Evolutionary conservation across 2,888 invertebrate genomes (phyloP).

Genomic region (Muschampia plurimacula): DNA sequence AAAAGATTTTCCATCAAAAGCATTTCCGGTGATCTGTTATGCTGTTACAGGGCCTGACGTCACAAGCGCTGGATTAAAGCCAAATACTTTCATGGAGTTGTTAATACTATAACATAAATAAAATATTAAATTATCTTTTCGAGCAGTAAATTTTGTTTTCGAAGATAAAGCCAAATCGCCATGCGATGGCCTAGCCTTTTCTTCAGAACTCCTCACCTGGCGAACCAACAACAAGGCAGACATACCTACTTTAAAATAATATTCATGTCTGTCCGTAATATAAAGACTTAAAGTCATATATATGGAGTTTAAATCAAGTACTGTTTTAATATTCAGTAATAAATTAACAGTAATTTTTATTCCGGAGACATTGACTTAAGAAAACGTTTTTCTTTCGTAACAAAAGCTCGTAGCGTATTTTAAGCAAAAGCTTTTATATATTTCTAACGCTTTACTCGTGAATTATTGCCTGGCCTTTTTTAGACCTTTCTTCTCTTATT

Average conservation of each 20-base stretch:
- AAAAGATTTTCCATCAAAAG: constrained; percentile 11
- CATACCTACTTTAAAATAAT: too few species aligned
- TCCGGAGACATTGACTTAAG: constrained; percentile 3
- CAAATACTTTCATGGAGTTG: constrained; percentile 6
- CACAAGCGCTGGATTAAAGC: constrained; percentile 4
- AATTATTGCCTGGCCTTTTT: neutral
- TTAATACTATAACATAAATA: constrained; percentile 4
- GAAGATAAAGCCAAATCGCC: too few species aligned
- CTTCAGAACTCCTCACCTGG: too few species aligned
- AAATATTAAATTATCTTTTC: neutral
- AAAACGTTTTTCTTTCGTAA: neutral
- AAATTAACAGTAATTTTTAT: constrained; percentile 1
- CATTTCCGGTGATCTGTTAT: constrained; percentile 25
- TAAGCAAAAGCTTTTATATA: neutral
- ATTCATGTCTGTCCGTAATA: too few species aligned
- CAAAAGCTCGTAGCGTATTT: neutral
- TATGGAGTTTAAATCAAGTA: neutral
- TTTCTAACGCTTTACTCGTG: constrained; percentile 6
- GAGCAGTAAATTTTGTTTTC: neutral
- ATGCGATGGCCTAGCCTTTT: too few species aligned
- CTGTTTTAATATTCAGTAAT: neutral
- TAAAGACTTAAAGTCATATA: neutral
- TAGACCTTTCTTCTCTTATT: constrained; percentile 10
- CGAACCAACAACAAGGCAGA: too few species aligned
- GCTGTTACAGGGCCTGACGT: neutral